Conservation (phyloP, 2,888 invertebrate genomes). For the Steinernema carpocapsae region DNA sequence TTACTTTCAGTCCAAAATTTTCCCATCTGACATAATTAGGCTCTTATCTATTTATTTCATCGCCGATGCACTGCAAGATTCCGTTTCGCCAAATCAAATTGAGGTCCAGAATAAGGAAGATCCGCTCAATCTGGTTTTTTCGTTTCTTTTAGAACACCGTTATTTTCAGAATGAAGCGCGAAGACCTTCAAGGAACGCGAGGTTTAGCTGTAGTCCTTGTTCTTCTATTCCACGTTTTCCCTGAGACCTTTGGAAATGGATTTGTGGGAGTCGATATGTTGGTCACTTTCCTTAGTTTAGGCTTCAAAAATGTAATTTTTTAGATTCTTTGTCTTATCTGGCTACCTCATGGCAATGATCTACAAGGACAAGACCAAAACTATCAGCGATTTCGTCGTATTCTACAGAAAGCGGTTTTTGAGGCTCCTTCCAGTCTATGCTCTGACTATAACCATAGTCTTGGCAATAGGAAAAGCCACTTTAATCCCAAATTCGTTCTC, state of each 20-base stretch:
- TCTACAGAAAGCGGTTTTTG: constrained; percentile 16
- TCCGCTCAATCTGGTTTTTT: too few relatives aligned
- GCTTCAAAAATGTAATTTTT: background rate
- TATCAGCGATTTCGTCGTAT: background rate
- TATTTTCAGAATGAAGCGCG: constrained; percentile 31
- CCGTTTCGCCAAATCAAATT: too few relatives aligned
- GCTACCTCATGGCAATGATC: constrained; percentile 36
- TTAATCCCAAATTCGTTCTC: background rate
- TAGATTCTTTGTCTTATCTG: constrained; percentile 38
- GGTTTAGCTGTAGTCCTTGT: constrained; percentile 41
- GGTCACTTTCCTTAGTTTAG: background rate
- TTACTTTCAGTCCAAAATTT: too few relatives aligned
- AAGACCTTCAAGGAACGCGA: constrained; percentile 43
- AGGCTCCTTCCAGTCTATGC: constrained; percentile 33
- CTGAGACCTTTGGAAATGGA: constrained; percentile 40
- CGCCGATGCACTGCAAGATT: too few relatives aligned
- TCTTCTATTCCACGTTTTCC: constrained; percentile 43
- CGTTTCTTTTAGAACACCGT: too few relatives aligned
- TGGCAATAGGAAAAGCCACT: background rate
- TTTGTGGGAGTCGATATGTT: constrained; percentile 48
- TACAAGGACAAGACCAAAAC: constrained; percentile 8
- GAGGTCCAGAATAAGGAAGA: too few relatives aligned
- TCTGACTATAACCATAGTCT: background rate
- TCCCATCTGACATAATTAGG: too few relatives aligned
- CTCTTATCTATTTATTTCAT: too few relatives aligned